Percentiles rank a stretch among this genome's conserved stretches.
Evolutionary conservation across 2,113 vertebrate species (phyloP).

Genomic region (Glaucidium brasilianum): DNA sequence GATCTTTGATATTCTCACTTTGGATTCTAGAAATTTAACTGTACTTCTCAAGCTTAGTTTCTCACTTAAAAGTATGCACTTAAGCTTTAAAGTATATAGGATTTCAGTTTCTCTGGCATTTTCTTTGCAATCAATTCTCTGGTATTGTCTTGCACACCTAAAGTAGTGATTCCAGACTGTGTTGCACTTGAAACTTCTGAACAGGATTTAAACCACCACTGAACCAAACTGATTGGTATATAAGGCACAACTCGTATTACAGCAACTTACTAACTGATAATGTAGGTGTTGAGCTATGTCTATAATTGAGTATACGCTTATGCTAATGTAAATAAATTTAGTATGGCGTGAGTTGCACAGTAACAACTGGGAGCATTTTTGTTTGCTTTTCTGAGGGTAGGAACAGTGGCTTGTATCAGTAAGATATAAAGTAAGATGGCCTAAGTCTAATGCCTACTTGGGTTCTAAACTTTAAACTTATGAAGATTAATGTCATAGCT

Average conservation of each 20-base stretch:
- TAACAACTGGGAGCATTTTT: not conserved
- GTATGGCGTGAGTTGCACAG: not conserved
- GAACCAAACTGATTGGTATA: not conserved
- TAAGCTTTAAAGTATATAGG: not conserved
- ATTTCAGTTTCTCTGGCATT: not conserved
- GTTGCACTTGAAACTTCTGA: not conserved
- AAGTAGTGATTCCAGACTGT: not conserved
- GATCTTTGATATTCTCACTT: not conserved
- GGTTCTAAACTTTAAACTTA: not conserved
- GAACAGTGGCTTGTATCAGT: not conserved
- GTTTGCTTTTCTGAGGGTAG: not conserved
- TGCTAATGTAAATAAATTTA: not conserved
- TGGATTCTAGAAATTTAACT: not conserved
- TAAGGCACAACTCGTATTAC: not conserved
- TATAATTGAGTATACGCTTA: not conserved
- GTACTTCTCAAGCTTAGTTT: not conserved
- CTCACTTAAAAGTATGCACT: not conserved
- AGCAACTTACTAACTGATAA: not conserved
- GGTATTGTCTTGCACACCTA: not conserved
- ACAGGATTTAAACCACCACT: not conserved
- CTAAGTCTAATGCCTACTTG: not conserved
- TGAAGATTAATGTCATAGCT: not conserved
- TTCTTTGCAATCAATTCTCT: not conserved
- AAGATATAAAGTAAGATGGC: not conserved
- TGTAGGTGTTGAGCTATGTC: accelerated